Evolutionary conservation across 2,888 invertebrate genomes (phyloP), one percentile per base, ranked within the genome.

Genomic region (Sipha maydis): DNA sequence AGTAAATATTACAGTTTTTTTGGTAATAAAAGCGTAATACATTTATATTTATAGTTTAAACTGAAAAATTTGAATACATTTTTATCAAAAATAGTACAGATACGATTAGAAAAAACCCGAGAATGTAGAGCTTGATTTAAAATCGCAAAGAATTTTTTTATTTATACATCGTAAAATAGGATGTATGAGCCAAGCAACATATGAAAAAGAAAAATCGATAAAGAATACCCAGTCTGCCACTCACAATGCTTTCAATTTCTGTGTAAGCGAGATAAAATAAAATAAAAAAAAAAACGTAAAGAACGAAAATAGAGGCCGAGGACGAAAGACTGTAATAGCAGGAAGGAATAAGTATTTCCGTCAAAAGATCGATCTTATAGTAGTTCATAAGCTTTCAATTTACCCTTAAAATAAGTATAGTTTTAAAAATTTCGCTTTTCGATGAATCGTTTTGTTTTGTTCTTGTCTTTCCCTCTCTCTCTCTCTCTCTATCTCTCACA

Each of bases 201-300:
- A 31, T 28, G 82, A 69, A 82, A 82, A 82, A 48, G 48, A 28
- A 28, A 82, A 82, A 82, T 82, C 82, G 48, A 82, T 69, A 69
- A 71, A 69, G 61, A 69, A 41, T 82, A 82, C 69, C 8, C 28
- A 31, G 71, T 34, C 14, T 71, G 71, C 69, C 31, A 69, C 48
- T 83, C 41, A 82, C 82, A 69, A 82, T 71, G 69, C 31, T 83
- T 48, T 48, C 71, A 71, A 83, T 83, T 48, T 71, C 82, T 48
- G 82, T 41, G 69, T 69, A 69, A 48, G 82, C 82, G 41, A 82
- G 69, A 82, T 82, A 82, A 82, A 69, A 34, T 34, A 34, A 69
- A 82, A 79, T 21, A 54, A 78, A 67, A 38, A 78, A 67, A 38
- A 41, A 82, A 82, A 41, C 14, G 48, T 31, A 21, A 34, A 56